Base-by-base conservation (phyloP, 2,797 vertebrate species). In the Trachops cirrhosus region DNA sequence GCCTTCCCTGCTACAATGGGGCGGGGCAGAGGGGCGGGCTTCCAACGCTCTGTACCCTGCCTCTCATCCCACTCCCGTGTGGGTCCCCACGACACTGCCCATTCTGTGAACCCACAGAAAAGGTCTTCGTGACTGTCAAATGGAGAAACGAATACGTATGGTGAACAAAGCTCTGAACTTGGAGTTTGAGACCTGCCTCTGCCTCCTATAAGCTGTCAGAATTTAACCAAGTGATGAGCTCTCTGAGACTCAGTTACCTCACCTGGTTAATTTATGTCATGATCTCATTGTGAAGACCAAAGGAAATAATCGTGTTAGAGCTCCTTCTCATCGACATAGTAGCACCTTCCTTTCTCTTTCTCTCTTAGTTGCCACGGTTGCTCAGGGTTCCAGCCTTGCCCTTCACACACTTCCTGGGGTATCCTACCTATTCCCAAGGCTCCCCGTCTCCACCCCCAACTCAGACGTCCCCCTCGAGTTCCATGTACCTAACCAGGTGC, bases 141-240 rank as follows among this genome's bases (percentile, higher is more conserved):
- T 29, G 37, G 62, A 80, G 22, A 54, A 34, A n/a, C 57, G 52
- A 86, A 37, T 4, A 6, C 14, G n/a, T 2, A 18, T 16, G 6
- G 32, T 26, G 5, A 92, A 54, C 34, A 67, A 8, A 16, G 0
- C 9, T 59, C 52, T 16, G 8, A 71, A 21, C 46, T 32, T 62
- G n/a, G 41, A 32, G 74, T 22, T 5, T 11, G 32, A 57, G 29
- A 16, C 32, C 59, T n/a, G 52, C 12, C 32, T 74, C 48, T 64
- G 37, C 18, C 50, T 29, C 50, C 16, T 21, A 50, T 18, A 52
- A 16, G 14, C 18, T 16, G 18, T 54, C 41, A 54, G 41, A 48
- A 19, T 26, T 26, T 86, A 41, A 70, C 16, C 24, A 8, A 19
- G 11, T 1, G 34, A 16, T 0, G 0, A 34, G 2, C 16, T 50